Evolutionary conservation across 2,113 vertebrate genomes (phyloP).

Genomic region (Toxostoma redivivum): DNA sequence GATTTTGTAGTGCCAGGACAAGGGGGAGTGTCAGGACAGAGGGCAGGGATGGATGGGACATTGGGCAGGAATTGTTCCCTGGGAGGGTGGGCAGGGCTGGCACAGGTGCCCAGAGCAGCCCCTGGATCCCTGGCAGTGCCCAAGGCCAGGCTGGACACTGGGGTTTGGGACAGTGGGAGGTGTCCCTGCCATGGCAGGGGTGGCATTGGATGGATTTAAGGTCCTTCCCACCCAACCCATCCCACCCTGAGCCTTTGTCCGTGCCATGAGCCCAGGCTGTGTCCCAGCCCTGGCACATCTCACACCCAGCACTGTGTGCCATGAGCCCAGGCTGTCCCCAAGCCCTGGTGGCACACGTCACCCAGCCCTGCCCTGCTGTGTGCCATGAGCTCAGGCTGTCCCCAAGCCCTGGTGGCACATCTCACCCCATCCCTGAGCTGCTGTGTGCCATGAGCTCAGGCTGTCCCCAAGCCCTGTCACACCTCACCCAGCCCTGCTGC

Average conservation of each 20-base stretch:
- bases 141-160: rapidly evolving
- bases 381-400: too few relatives aligned
- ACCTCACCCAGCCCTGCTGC: too few relatives aligned
- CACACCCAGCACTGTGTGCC: neutral
- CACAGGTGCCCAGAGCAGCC: neutral
- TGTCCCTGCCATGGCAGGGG: neutral
- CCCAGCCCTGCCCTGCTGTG: too few relatives aligned
- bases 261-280: neutral
- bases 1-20: neutral
- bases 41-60: rapidly evolving
- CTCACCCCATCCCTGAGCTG: too few relatives aligned
- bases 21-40: neutral
- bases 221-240: neutral
- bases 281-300: neutral
- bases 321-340: too few relatives aligned
- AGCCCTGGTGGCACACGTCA: too few relatives aligned
- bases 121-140: neutral
- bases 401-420: too few relatives aligned
- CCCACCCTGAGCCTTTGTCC: neutral
- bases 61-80: rapidly evolving
- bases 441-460: too few relatives aligned
- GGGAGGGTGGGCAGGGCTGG: rapidly evolving
- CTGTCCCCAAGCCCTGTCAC: too few relatives aligned
- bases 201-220: rapidly evolving
- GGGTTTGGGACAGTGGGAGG: neutral